A percentile compares a stretch with the other conserved stretches of the same genome.
phyloP scores from a whole-genome alignment of 2,113 vertebrate species.

The Myiozetetes cayanensis region DNA sequence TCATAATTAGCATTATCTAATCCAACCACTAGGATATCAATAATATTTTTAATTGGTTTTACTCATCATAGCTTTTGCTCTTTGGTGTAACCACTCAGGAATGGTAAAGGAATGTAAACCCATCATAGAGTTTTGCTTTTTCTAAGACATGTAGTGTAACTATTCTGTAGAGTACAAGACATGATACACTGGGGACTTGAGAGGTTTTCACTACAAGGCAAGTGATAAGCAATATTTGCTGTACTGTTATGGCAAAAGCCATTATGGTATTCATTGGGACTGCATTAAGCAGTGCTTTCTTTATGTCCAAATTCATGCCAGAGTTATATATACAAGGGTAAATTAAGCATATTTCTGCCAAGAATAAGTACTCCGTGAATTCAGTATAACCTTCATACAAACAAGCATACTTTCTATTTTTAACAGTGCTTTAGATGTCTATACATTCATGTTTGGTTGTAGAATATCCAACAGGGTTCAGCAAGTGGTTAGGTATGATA shows the following conservation, averaged over 20 bases:
- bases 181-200: background rate
- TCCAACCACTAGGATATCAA: background rate
- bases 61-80: background rate
- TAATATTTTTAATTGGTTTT: background rate
- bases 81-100: background rate
- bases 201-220: background rate
- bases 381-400: slow-evolving; percentile 13
- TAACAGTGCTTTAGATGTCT: slow-evolving; percentile 15
- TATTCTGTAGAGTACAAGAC: background rate
- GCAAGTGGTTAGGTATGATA: background rate
- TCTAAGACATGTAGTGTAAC: background rate
- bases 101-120: background rate
- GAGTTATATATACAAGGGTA: slow-evolving; percentile 28
- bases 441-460: background rate
- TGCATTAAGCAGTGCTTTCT: slow-evolving; percentile 43
- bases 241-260: slow-evolving; percentile 26
- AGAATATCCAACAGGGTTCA: background rate
- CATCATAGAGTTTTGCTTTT: background rate
- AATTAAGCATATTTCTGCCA: slow-evolving; percentile 36
- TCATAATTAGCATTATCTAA: background rate
- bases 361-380: slow-evolving; percentile 55
- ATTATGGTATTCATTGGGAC: slow-evolving; percentile 23
- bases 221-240: background rate
- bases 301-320: slow-evolving; percentile 49
- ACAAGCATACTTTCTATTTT: slow-evolving; percentile 39